Base-by-base conservation (phyloP, 2,888 invertebrate species). In the Clanis bilineata region DNA sequence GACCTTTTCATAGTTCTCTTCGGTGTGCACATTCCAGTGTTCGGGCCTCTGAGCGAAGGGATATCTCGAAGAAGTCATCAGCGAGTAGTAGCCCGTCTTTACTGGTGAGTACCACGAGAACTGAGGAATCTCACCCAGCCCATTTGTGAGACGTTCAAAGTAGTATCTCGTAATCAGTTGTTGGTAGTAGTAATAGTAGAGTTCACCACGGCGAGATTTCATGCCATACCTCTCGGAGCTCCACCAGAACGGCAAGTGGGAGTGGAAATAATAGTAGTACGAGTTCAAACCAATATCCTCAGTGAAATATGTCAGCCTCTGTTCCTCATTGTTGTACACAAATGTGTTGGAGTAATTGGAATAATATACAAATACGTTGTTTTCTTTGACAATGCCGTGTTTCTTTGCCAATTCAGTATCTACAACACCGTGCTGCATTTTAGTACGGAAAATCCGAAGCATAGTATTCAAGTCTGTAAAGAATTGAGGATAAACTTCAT, bases 121-220 rank as follows among this genome's bases (percentile, higher is more conserved):
- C 36, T 93, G 89, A 5, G 93, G 92, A 64, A 95, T 93, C 47
- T 93, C 93, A 12, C 94, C 94, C 63, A 95, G 73, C 21, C 93
- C 94, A 68, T 95, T 94, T 36, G 94, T 92, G 59, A 95, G 83
- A 82, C 96, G 94, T 75, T 96, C 95, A 74, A 95, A 81, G 73
- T 94, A 94, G 90, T 95, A 96, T 74, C 95, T 94, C 62, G 95
- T 94, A 71, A 95, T 76, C 12, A 95, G 74, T 79, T 96, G 95
- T 73, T 95, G 94, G 76, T 95, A 94, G 76, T 93, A 89, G 87
- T 92, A 94, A 79, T 94, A 94, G 89, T 94, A 95, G 39, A 93
- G 79, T 82, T 95, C 94, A 62, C 95, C 95, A 64, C 94, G 93
- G 74, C 93, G 92, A 65, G 94, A 92, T 71, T 93, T 93, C 73